phyloP scores from a whole-genome alignment of 2,888 invertebrate genomes.

The Andrena fulva region DNA sequence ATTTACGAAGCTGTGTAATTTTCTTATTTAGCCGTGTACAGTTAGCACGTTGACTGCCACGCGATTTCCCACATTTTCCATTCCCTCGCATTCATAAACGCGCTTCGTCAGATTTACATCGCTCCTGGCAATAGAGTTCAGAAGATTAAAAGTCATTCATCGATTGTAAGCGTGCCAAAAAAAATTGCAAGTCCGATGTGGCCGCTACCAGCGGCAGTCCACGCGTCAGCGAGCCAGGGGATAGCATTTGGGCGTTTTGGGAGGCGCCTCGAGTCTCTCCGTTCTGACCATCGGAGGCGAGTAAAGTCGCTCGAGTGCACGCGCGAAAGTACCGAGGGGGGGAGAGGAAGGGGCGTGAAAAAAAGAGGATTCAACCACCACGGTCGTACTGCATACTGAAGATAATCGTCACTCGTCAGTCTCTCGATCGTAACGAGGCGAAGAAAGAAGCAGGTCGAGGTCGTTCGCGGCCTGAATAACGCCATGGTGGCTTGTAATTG shows the following conservation, averaged over 20 bases:
- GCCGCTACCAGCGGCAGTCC: too few species aligned
- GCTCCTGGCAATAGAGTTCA: too few species aligned
- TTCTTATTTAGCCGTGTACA: too few species aligned
- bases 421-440: conserved; percentile 32
- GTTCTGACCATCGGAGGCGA: background rate
- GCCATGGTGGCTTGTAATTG: conserved; percentile 43
- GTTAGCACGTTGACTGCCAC: too few species aligned
- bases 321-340: background rate
- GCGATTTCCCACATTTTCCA: too few species aligned
- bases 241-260: background rate
- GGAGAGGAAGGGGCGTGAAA: conserved; percentile 14
- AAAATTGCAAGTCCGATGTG: too few species aligned
- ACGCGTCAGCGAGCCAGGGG: too few species aligned
- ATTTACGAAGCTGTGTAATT: too few species aligned
- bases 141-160: too few species aligned
- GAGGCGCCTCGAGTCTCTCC: conserved; percentile 7
- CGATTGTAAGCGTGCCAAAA: too few species aligned
- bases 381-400: conserved; percentile 37
- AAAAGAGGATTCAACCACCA: conserved; percentile 44
- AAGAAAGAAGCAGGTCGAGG: conserved; percentile 77
- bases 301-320: background rate
- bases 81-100: too few species aligned
- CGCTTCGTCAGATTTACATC: too few species aligned
- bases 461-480: conserved; percentile 60
- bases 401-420: conserved; percentile 48